Evolutionary conservation across 2,888 invertebrate species (phyloP), one percentile per base, ranked within the genome.

Genomic region (Caenorhabditis imperialis): DNA sequence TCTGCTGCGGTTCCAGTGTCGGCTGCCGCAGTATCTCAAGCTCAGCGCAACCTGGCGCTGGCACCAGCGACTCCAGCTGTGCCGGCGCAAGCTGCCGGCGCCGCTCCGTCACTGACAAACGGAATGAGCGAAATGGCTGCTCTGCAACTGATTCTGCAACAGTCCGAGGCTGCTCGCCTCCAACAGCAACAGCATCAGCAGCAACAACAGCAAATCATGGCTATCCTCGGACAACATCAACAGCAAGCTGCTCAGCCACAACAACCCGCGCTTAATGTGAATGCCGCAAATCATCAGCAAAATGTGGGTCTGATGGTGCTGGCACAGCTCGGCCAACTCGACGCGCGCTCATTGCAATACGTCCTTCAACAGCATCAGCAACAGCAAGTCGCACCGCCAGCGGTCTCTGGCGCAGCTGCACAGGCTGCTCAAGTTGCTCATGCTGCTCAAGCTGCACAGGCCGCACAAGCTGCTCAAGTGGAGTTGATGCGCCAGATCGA

Each of bases 91-190:
- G 6, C 54, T 7, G 12, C 23, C 4, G 37, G 30, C 35, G 12
- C 60, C n/a, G 60, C 53, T 7, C 70, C 53, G 38, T 72, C 72
- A 4, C 35, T 77, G 44, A 77, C 72, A 5, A 69, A 62, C 23
- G 72, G 72, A 45, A 44, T 51, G 5, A 62, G 61, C 38, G 72
- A 62, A 4, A 40, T 48, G 30, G 70, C 71, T 0, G 67, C 75
- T 16, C 22, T 62, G 30, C 70, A 72, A 27, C 7, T 38, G 10
- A 1, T 67, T 20, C 12, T 51, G 55, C 50, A 50, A 30, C 65
- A 51, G 22, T 45, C 10, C 14, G 27, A 27, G 35, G 23, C 33
- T 16, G 18, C 30, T 10, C 30, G 10, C 40, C 44, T 53, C 2
- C 67, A 67, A 27, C 50, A 47, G 23, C 30, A 40, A 16, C 62